Evolutionary conservation across 2,888 invertebrate species (phyloP), one percentile per base, ranked within the genome.

Genomic region (Ophion costatus): DNA sequence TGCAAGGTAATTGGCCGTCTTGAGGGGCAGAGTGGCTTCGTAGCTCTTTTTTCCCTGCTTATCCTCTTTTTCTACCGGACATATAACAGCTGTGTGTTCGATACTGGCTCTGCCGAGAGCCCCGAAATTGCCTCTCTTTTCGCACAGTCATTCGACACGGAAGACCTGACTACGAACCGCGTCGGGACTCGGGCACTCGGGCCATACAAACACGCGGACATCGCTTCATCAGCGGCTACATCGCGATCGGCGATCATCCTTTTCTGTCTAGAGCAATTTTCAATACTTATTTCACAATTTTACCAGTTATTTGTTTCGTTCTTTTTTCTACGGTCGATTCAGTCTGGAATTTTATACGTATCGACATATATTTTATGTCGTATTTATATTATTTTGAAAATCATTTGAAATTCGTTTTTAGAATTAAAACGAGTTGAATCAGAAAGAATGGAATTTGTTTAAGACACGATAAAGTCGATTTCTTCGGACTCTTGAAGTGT

Each of bases 141-240:
- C 79, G 91, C 86, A 80, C 74, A 91, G 91, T 91, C 92, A 92
- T 81, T 83, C 80, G 73, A 84, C 85, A 86, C 76, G 79, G 88
- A 82, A 84, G 66, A 87, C 88, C 88, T 87, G 85, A 84, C 71
- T 67, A 79, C 76, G 79, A 84, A 79, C 79, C 84, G 75, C 56
- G 66, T 80, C 63, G 79, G 78, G 59, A 22, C 57, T 64, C 71
- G 80, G 82, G 42, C 22, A 61, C 24, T 64, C 66, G 63, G 75
- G 73, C 73, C 80, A 67, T 64, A 74, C 38, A 81, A 82, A 61
- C 45, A 42, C 38, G 63, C 73, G 82, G 86, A 86, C 81, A 76
- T 64, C 66, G 80, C 71, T 87, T 20, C 80, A 87, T 87, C 78
- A 78, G 73, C 70, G 73, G 81, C 74, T 69, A 64, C 63, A 77